These are phyloP conservation scores for Marasmarcha lunaedactyla DNA, from an alignment of 2,888 invertebrate genomes.

Conservation along the genomic window DNA sequence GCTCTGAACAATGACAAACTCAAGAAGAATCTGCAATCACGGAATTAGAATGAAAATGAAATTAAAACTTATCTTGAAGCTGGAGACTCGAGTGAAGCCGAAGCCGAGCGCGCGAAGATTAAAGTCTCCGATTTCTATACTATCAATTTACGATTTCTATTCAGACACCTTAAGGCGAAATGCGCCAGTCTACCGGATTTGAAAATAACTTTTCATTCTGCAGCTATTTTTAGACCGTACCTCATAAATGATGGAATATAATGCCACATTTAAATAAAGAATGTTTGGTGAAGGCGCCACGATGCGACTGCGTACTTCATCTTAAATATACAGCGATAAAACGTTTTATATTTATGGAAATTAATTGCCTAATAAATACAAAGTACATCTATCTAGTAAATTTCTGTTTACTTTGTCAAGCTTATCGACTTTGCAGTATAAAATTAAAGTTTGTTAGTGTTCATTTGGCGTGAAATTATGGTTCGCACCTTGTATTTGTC, in stretches of 20 bases:
- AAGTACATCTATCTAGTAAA: too few species aligned
- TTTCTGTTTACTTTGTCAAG: conserved; percentile 9
- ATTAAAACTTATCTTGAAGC: conserved; percentile 45
- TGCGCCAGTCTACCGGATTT: neutral
- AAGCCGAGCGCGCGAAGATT: conserved; percentile 22
- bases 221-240: conserved; percentile 3
- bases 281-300: too few species aligned
- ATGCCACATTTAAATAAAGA: too few species aligned
- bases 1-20: neutral
- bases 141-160: conserved; percentile 35
- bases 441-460: conserved; percentile 14
- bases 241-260: neutral
- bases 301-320: too few species aligned
- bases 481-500: conserved; percentile 33
- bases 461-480: conserved; percentile 48
- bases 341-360: conserved; percentile 1
- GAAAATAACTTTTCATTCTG: conserved; percentile 4
- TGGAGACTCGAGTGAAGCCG: conserved; percentile 26
- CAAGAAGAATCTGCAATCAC: neutral
- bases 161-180: conserved; percentile 11
- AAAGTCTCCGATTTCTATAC: conserved; percentile 27
- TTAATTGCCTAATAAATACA: neutral
- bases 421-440: conserved; percentile 3
- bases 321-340: neutral
- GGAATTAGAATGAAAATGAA: conserved; percentile 17